These are phyloP conservation scores for Tribolium castaneum DNA, from an alignment of 1,140 invertebrate genomes.

Conservation along the genomic window DNA sequence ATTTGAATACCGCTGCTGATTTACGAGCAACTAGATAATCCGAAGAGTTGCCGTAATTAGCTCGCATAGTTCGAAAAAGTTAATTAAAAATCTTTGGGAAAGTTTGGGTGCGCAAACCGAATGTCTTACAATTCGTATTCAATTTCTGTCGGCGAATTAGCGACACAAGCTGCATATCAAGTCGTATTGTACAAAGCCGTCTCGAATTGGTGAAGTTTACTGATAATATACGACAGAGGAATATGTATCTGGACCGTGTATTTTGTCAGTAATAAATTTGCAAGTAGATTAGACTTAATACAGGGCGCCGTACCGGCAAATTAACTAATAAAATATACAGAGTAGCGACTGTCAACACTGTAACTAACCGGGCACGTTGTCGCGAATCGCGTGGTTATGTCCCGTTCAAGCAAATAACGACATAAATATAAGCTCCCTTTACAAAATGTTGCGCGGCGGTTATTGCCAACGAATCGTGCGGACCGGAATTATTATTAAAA, in stretches of 20 bases:
- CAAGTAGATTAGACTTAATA: slow-evolving; percentile 54
- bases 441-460: neutral
- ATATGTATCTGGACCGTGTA: slow-evolving; percentile 42
- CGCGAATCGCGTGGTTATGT: slow-evolving; percentile 34
- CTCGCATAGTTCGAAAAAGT: slow-evolving; percentile 38
- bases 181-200: slow-evolving; percentile 1
- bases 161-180: slow-evolving; percentile 39
- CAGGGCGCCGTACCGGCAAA: slow-evolving; percentile 50
- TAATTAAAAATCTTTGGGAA: slow-evolving; percentile 35
- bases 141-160: slow-evolving; percentile 45
- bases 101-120: neutral
- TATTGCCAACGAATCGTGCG: neutral
- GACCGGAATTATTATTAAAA: slow-evolving; percentile 29
- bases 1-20: neutral
- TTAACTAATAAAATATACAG: slow-evolving; percentile 56
- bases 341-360: slow-evolving; percentile 48
- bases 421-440: slow-evolving; percentile 22
- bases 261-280: slow-evolving; percentile 52
- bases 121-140: slow-evolving; percentile 42
- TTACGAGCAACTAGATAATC: neutral
- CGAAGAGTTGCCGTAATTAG: slow-evolving; percentile 5
- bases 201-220: slow-evolving; percentile 15
- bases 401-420: slow-evolving; percentile 4
- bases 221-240: slow-evolving; percentile 32
- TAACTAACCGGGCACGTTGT: slow-evolving; percentile 34